A percentile compares a stretch with the other conserved stretches of the same genome.
phyloP scores from a whole-genome alignment of 2,113 vertebrate species.

The Oreochromis spilurus region DNA sequence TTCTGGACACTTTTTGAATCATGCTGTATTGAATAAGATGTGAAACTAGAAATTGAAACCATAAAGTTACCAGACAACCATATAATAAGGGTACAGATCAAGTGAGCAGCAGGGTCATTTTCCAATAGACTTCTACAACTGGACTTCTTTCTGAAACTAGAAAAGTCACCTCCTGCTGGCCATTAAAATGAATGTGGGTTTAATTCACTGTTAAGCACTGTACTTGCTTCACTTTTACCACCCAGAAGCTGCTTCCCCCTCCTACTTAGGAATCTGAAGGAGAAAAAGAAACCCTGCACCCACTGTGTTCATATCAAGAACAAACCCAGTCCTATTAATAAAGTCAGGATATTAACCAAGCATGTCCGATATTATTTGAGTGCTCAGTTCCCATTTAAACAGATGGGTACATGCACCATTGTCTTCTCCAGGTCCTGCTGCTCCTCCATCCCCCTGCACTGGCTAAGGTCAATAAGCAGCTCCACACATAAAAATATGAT shows the following conservation, averaged over 20 bases:
- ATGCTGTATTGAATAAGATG: background rate
- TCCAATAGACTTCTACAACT: background rate
- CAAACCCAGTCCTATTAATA: background rate
- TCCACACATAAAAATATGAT: background rate
- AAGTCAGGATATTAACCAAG: background rate
- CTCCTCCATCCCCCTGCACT: background rate
- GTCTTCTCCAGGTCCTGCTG: background rate
- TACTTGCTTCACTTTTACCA: background rate
- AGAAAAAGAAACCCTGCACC: background rate
- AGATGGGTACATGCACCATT: background rate
- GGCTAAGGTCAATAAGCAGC: background rate
- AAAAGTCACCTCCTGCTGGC: background rate
- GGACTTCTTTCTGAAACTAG: background rate
- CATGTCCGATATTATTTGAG: background rate
- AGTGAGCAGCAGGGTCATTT: background rate
- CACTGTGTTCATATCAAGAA: background rate
- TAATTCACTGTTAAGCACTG: background rate
- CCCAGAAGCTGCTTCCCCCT: background rate
- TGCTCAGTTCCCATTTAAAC: background rate
- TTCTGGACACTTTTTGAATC: background rate
- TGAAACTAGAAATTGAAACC: background rate
- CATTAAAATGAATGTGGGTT: background rate
- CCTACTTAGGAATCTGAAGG: background rate
- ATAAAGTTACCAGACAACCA: background rate
- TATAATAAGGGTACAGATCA: background rate